Base-by-base conservation (phyloP, 2,797 vertebrate genomes). In the Arnoldichthys spilopterus region DNA sequence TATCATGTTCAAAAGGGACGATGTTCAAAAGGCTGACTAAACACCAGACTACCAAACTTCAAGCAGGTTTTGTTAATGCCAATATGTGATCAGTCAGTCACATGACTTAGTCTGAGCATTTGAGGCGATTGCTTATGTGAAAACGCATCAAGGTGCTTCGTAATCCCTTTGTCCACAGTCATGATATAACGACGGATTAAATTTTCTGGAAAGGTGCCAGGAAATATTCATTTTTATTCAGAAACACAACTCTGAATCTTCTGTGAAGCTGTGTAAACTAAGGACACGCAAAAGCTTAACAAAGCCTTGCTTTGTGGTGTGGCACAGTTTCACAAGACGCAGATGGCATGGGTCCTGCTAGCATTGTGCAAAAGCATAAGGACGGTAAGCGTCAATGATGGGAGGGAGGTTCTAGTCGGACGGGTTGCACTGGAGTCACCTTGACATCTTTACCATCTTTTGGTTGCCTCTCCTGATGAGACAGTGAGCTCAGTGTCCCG, bases 351-450 rank as follows among this genome's bases (percentile, higher is more conserved):
- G 61, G 73, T 63, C 71, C 61, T 74, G 72, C 49, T 37, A 61
- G 34, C 6, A n/a, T 83, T 84, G 83, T 15, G 22, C 74, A 83
- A 79, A 70, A 40, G 26, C 34, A 59, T 47, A 61, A 61, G 7
- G 26, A 45, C 43, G 12, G 43, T 8, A 45, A 13, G 11, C 43
- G 11, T 54, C 53, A 54, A 24, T 54, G n/a, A 54, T n/a, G 11
- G 9, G 18, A 54, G 15, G 13, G 16, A 16, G 24, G 67, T 63
- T 54, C 70, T 67, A 49, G 76, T 78, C 70, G 58, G 82, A 81
- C 22, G 30, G 71, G 73, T 74, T 79, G 49, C 34, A 63, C 69
- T 78, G 49, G 68, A 82, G 76, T 83, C 84, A 84, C 86, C 78
- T 70, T 77, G 77, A 74, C 12, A 73, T 76, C 56, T 58, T 70